Conservation (phyloP, 2,888 invertebrate species). For the Phalera bucephala region DNA sequence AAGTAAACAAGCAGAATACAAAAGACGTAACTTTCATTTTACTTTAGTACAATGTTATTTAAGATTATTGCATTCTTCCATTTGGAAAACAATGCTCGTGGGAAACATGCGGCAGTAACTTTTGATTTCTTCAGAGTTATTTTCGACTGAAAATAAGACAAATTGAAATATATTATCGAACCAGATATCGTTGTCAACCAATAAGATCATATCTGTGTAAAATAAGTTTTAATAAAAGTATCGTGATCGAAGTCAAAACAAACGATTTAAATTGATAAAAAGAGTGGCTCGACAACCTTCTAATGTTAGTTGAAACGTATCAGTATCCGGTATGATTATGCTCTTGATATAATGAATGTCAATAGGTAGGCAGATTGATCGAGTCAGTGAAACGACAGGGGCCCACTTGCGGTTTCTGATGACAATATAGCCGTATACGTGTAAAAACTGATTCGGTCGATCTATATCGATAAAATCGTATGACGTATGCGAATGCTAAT, state of each 20-base stretch:
- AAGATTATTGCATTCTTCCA: conserved; percentile 11
- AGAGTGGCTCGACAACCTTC: conserved; percentile 53
- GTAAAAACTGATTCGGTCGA: conserved; percentile 10
- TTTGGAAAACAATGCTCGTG: conserved; percentile 20
- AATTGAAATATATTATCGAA: too few relatives aligned
- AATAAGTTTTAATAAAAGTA: too few relatives aligned
- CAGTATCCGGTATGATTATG: conserved; percentile 63
- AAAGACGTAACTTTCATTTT: conserved; percentile 47
- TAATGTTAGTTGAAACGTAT: conserved; percentile 52
- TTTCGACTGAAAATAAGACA: too few relatives aligned
- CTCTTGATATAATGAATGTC: conserved; percentile 56
- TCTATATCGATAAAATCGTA: conserved; percentile 9
- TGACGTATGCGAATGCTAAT: conserved; percentile 30
- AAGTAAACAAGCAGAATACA: conserved; percentile 45
- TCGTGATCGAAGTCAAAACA: conserved; percentile 3
- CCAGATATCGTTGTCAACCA: too few relatives aligned
- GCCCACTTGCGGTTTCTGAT: conserved; percentile 35
- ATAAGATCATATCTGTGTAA: too few relatives aligned
- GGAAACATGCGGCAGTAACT: too few relatives aligned
- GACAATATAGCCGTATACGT: conserved; percentile 15
- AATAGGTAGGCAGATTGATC: conserved; percentile 37
- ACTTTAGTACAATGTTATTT: conserved; percentile 23
- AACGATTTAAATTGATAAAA: conserved; percentile 32
- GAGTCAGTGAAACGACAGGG: conserved; percentile 30
- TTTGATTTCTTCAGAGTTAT: too few relatives aligned